These are phyloP conservation scores for Lepus timidus DNA, from an alignment of 2,113 vertebrate genomes.

Conservation along the genomic window DNA sequence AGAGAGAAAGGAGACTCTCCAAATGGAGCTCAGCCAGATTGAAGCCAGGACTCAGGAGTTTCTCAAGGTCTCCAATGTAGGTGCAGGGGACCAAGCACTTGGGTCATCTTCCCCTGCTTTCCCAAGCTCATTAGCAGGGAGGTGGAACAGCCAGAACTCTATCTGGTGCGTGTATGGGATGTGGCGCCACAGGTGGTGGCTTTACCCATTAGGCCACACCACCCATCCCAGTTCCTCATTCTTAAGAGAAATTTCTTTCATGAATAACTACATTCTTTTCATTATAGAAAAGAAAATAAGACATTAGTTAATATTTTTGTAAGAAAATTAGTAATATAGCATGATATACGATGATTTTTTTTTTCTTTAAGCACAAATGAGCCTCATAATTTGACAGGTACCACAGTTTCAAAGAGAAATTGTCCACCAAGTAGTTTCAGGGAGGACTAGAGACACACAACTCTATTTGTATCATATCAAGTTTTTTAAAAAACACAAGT, in stretches of 20 bases:
- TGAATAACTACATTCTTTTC: not conserved
- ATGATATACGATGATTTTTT: not conserved
- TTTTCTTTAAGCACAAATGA: not conserved
- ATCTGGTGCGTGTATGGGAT: no score
- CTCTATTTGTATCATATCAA: not conserved
- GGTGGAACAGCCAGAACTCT: no score
- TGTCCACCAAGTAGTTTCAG: not conserved
- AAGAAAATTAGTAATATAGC: not conserved
- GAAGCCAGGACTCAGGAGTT: no score
- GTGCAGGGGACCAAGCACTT: no score
- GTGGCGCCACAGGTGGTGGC: no score
- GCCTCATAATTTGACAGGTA: not conserved
- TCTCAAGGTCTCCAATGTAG: no score
- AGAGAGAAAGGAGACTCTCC: no score
- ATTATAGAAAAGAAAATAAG: not conserved
- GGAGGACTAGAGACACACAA: not conserved
- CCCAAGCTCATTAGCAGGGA: no score
- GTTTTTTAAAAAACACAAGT: not conserved
- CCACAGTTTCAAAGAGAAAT: not conserved
- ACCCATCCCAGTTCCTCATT: not conserved
- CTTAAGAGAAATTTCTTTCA: not conserved
- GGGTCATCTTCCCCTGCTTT: no score
- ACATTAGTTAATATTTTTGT: not conserved
- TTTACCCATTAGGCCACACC: no score
- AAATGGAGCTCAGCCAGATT: no score